These are phyloP conservation scores for Pipistrellus pygmaeus DNA, from an alignment of 2,797 vertebrate species.

Conservation along the genomic window DNA sequence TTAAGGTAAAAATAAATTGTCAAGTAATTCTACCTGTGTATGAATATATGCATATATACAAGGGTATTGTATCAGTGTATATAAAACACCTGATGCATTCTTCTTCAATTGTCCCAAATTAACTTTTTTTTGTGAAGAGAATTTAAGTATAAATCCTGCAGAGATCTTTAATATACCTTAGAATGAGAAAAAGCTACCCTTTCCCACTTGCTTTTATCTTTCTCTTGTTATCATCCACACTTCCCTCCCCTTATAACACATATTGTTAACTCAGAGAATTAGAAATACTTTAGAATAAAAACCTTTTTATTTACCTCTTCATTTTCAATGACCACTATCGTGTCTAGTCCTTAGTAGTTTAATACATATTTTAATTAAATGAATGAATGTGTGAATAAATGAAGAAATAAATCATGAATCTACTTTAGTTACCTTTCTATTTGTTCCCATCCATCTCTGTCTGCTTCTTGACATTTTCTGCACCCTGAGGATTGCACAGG, in stretches of 20 bases:
- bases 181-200: not conserved
- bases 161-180: not conserved
- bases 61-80: not conserved
- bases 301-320: not conserved
- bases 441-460: not conserved
- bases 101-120: not conserved
- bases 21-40: not conserved
- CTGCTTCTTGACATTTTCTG: not conserved
- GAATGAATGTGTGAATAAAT: not conserved
- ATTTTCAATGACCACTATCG: not conserved
- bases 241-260: not conserved
- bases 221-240: not conserved
- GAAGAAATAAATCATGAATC: not conserved
- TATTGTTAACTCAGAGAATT: not conserved
- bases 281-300: not conserved
- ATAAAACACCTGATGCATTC: not conserved
- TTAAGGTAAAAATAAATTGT: not conserved
- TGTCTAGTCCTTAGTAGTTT: not conserved
- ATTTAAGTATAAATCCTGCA: not conserved
- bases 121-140: not conserved
- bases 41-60: not conserved
- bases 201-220: not conserved
- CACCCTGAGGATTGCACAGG: not conserved
- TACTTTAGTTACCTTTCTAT: not conserved
- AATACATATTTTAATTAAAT: not conserved